Percentiles rank a stretch among this genome's conserved stretches.
Conservation (phyloP, 2,113 vertebrate genomes). For the Dasyurus viverrinus region DNA sequence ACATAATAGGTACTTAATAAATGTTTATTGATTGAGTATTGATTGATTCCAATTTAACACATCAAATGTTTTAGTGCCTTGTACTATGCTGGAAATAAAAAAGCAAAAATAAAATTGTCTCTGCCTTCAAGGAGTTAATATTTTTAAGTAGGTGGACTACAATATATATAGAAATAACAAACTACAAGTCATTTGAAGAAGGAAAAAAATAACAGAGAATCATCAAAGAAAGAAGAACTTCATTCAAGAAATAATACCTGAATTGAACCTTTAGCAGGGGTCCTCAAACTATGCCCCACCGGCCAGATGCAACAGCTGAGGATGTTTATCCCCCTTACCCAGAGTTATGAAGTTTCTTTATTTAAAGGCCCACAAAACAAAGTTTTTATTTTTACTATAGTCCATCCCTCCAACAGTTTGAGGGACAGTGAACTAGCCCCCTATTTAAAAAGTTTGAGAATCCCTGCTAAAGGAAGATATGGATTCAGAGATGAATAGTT, state of each 20-base stretch:
- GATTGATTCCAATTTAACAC: not conserved
- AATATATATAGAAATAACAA: not conserved
- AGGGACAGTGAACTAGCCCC: no score
- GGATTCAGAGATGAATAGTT: not conserved
- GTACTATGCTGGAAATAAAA: not conserved
- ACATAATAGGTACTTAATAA: not conserved
- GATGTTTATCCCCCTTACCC: no score
- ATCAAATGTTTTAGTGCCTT: not conserved
- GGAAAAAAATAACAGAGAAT: not conserved
- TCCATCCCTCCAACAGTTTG: no score
- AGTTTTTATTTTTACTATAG: no score
- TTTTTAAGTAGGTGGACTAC: not conserved
- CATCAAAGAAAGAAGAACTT: not conserved
- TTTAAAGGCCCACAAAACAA: no score
- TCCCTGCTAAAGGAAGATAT: not conserved
- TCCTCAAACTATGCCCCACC: no score
- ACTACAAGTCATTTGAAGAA: not conserved
- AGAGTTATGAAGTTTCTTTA: no score
- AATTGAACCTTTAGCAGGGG: not conserved
- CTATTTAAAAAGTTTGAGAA: no score
- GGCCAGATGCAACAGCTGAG: no score
- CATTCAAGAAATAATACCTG: not conserved
- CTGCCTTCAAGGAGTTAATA: not conserved
- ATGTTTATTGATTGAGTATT: not conserved
- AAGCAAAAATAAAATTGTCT: not conserved